Evolutionary conservation across 2,888 invertebrate genomes (phyloP).

Genomic region (Drosophila neotestacea): DNA sequence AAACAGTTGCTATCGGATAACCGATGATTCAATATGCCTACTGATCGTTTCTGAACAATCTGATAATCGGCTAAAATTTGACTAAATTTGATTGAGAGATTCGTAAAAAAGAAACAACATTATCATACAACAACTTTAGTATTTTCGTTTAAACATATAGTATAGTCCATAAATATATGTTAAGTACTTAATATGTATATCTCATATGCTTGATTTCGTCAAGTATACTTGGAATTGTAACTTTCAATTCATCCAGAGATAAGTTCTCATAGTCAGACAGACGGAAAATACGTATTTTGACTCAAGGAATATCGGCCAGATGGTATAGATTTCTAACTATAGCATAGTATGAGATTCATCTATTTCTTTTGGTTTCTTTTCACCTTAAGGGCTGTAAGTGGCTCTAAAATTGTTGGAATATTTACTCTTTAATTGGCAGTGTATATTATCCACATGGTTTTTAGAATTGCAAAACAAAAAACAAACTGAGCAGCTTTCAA

Average conservation of each 20-base stretch:
- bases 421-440: conserved; percentile 4
- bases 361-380: neutral
- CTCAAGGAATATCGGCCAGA: neutral
- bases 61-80: conserved; percentile 6
- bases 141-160: neutral
- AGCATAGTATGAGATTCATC: neutral
- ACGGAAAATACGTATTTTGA: neutral
- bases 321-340: neutral
- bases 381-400: neutral
- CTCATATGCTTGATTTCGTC: neutral
- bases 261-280: conserved; percentile 1
- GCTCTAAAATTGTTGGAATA: conserved; percentile 12
- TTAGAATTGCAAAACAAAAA: neutral
- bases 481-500: neutral
- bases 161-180: neutral
- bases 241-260: neutral
- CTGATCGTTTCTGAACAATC: neutral
- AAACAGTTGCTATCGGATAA: conserved; percentile 11
- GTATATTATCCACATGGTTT: conserved; percentile 1
- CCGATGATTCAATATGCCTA: conserved; percentile 2
- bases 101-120: conserved; percentile 1
- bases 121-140: neutral
- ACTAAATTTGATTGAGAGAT: conserved; percentile 5
- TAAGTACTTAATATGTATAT: neutral
- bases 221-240: too few relatives aligned